These are phyloP conservation scores for Pyrrhosoma nymphula DNA, from an alignment of 2,888 invertebrate genomes.

Conservation along the genomic window DNA sequence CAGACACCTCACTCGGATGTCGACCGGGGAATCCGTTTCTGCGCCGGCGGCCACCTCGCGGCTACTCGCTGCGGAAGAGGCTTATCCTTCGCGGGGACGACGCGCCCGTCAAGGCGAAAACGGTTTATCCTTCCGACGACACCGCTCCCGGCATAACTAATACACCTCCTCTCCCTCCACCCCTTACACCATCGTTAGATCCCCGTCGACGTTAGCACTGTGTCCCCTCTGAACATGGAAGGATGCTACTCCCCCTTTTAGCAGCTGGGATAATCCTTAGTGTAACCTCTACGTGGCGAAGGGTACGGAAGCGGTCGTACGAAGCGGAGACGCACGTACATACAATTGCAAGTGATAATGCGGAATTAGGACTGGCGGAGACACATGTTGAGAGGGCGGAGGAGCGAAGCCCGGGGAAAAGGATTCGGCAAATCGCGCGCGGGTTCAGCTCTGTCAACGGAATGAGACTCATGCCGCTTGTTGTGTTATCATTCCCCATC, in stretches of 20 bases:
- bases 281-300: not conserved
- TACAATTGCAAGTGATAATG: constrained; percentile 2
- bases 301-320: not conserved
- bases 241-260: not conserved
- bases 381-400: constrained; percentile 12
- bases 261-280: constrained; percentile 10
- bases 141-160: not conserved
- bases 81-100: constrained; percentile 37
- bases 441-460: not conserved
- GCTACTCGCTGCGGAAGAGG: not conserved
- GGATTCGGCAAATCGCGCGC: not conserved
- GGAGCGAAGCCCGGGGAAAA: not conserved
- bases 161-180: not conserved
- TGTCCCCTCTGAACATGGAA: not conserved
- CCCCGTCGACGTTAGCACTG: not conserved
- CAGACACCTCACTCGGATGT: constrained; percentile 31
- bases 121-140: constrained; percentile 24
- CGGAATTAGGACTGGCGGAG: constrained; percentile 18
- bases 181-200: not conserved
- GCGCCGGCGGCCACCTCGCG: constrained; percentile 25
- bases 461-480: not conserved
- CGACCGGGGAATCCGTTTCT: constrained; percentile 35
- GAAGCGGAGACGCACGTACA: not conserved
- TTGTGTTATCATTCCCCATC: too few relatives aligned
- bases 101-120: constrained; percentile 23